phyloP scores from a whole-genome alignment of 1,140 invertebrate species.

The Plectus sambesii region DNA sequence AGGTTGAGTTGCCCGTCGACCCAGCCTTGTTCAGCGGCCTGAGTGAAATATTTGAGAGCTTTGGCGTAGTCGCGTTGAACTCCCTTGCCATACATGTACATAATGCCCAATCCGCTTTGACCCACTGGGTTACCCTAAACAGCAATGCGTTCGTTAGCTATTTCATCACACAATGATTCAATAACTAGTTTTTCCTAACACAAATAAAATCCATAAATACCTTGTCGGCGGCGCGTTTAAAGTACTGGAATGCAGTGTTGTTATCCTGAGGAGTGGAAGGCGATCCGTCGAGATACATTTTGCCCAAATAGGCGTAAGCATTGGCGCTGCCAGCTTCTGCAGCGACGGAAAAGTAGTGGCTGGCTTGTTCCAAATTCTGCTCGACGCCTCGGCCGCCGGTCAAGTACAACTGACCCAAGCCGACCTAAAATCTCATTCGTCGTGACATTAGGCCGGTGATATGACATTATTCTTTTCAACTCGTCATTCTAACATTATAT shows the following conservation, averaged over 20 bases:
- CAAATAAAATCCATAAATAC: constrained; percentile 35
- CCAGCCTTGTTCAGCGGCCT: constrained; percentile 66
- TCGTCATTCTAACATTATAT: too few relatives aligned
- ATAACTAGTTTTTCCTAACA: background rate
- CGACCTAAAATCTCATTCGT: constrained; percentile 60
- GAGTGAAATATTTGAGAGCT: constrained; percentile 82
- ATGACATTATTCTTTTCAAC: too few relatives aligned
- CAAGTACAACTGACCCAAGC: constrained; percentile 90
- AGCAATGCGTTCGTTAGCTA: background rate
- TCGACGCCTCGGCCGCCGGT: constrained; percentile 87
- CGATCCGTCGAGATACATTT: constrained; percentile 93
- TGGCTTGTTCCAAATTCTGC: constrained; percentile 67
- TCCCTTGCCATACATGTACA: constrained; percentile 77
- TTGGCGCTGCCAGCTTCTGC: constrained; percentile 86
- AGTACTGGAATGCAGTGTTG: constrained; percentile 75
- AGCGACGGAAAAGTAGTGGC: constrained; percentile 85
- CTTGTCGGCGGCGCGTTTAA: constrained; percentile 84
- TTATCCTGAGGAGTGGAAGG: constrained; percentile 81
- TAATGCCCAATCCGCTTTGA: constrained; percentile 85
- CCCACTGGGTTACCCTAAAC: constrained; percentile 76
- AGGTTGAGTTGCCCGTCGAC: constrained; percentile 93
- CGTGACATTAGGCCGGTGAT: background rate
- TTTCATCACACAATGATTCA: background rate
- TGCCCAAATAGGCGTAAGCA: constrained; percentile 92
- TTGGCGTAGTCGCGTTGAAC: constrained; percentile 61